Base-by-base conservation (phyloP, 2,113 vertebrate genomes). In the Hyaena hyaena region DNA sequence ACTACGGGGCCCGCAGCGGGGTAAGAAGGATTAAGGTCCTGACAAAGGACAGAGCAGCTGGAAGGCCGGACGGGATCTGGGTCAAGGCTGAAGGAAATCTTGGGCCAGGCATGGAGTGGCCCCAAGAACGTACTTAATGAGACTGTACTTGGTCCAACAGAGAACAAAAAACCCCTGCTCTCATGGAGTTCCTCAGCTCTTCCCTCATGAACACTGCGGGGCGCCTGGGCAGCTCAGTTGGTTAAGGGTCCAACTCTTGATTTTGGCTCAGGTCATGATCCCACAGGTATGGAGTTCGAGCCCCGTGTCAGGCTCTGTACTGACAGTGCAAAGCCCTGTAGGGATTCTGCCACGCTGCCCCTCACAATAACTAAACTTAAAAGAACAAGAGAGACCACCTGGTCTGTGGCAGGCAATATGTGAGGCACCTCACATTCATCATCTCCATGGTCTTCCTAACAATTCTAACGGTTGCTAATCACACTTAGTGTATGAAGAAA, bases 331-430 rank as follows among this genome's bases (percentile, higher is more conserved):
- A 21, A 23, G 21, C 21, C 58, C 23, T 21, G 21, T 61, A 61
- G 21, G 58, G 21, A 61, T 61, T 61, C 53, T 53, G 12, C 3
- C 53, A 15, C 53, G 4, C 39, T 3, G 39, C 39, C 58, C 7
- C 58, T 61, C 58, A 61, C 23, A 61, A 23, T 17, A 61, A 61
- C 19, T 61, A 61, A 61, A 61, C 58, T 19, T 21, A 23, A 23
- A 61, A 9, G 58, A 61, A 61, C 11, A 4, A 92, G 31, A 48
- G 2, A 76, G 11, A 71, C 26, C 33, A 16, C n/a, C n/a, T 43
- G 23, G 14, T 63, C 7, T 0, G 5, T 1, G 19, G 15, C 24
- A n/a, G 82, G 79, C 3, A 21, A 53, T 4, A 2, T 15, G 4
- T 2, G 33, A 1, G 11, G 48, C 24, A 74, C 10, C 16, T 31